These are phyloP conservation scores for Murina feae DNA, from an alignment of 2,113 vertebrate species.

Conservation along the genomic window DNA sequence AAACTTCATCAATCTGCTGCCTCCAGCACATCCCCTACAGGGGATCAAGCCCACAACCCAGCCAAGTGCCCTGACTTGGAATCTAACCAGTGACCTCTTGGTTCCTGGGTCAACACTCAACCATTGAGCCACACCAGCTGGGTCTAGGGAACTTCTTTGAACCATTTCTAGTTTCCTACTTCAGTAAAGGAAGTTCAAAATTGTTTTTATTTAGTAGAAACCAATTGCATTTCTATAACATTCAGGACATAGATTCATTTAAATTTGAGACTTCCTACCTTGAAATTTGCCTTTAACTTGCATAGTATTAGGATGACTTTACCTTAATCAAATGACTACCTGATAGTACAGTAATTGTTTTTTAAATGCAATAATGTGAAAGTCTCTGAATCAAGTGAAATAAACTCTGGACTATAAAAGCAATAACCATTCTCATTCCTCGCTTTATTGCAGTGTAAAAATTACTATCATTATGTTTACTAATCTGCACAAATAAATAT, in stretches of 20 bases:
- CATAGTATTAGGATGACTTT: slow-evolving; percentile 32
- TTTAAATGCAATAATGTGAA: slow-evolving; percentile 51
- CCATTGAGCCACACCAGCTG: no score
- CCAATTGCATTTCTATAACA: background rate
- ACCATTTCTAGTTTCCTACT: background rate
- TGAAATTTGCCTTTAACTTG: slow-evolving; percentile 34
- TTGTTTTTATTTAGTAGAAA: background rate
- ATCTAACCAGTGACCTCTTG: no score
- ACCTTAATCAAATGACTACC: slow-evolving; percentile 45
- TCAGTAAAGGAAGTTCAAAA: background rate
- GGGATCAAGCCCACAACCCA: no score
- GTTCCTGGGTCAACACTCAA: no score
- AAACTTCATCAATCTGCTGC: no score
- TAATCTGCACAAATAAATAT: slow-evolving; percentile 62
- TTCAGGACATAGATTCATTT: background rate
- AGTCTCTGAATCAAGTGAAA: slow-evolving; percentile 47
- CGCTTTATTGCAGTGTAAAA: slow-evolving; percentile 40
- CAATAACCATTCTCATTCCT: slow-evolving; percentile 37
- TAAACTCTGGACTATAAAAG: slow-evolving; percentile 47
- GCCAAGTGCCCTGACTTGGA: no score
- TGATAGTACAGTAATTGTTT: slow-evolving; percentile 44
- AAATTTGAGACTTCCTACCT: background rate
- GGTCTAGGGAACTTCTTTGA: background rate
- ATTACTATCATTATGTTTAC: slow-evolving; percentile 56
- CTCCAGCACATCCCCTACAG: no score